Evolutionary conservation across 2,888 invertebrate genomes (phyloP).

Genomic region (Hydrotaea cyrtoneurina): DNA sequence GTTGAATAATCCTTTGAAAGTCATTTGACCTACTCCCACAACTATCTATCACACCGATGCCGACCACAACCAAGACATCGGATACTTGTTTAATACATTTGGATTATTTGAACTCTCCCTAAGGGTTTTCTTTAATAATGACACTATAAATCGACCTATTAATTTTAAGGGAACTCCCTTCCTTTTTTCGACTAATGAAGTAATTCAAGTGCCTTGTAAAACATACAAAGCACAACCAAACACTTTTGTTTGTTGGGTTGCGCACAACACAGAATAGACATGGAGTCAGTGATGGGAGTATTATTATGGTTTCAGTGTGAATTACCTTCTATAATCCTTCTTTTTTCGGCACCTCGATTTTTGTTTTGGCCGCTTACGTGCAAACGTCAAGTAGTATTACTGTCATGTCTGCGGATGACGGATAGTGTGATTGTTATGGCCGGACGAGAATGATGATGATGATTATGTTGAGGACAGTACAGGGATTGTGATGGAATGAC

Average conservation of each 20-base stretch:
- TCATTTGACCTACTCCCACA: too few species aligned
- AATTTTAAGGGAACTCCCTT: too few species aligned
- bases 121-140: too few species aligned
- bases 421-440: conserved; percentile 10
- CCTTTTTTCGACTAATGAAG: too few species aligned
- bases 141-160: too few species aligned
- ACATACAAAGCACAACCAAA: too few species aligned
- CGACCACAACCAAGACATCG: too few species aligned
- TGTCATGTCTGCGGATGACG: not conserved
- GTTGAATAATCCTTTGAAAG: too few species aligned
- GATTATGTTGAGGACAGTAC: not conserved
- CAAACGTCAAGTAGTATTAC: not conserved
- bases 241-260: conserved; percentile 10
- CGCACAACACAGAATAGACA: not conserved
- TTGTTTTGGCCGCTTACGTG: not conserved
- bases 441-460: not conserved
- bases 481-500: not conserved
- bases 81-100: too few species aligned
- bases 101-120: too few species aligned
- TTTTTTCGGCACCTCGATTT: not conserved
- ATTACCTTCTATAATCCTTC: conserved; percentile 49
- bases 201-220: too few species aligned
- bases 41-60: too few species aligned
- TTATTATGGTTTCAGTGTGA: conserved; percentile 42
- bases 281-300: not conserved